phyloP scores from a whole-genome alignment of 2,113 vertebrate genomes.

The Abramis brama region DNA sequence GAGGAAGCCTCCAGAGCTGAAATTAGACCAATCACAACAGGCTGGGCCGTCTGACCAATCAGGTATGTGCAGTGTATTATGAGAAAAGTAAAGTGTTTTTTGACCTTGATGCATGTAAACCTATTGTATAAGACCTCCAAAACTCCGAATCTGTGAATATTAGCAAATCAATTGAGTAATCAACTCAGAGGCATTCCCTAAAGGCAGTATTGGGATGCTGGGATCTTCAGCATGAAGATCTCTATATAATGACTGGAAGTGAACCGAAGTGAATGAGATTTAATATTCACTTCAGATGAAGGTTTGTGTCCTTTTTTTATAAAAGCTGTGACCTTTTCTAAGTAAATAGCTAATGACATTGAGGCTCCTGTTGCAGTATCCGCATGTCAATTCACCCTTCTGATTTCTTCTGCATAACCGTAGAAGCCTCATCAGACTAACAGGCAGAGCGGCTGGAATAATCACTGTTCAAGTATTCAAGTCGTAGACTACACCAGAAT shows the following conservation, averaged over 20 bases:
- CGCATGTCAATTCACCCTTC: constrained; percentile 14
- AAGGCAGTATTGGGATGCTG: background rate
- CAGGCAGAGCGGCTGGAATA: constrained; percentile 25
- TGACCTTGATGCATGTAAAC: no score
- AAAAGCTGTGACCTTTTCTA: constrained; percentile 27
- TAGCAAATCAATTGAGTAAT: background rate
- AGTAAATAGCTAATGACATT: constrained; percentile 4
- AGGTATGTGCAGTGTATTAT: no score
- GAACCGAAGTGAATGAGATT: background rate
- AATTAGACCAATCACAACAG: no score
- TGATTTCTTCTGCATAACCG: constrained; percentile 25
- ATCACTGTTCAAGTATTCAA: constrained; percentile 27
- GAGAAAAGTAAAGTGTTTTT: no score
- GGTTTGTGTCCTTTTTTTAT: background rate
- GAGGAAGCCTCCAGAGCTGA: no score
- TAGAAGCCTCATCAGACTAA: constrained; percentile 29
- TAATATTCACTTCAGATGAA: constrained; percentile 20
- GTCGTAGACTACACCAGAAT: constrained; percentile 8
- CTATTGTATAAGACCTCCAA: no score
- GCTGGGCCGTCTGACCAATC: no score
- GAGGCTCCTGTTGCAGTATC: background rate
- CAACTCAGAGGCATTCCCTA: background rate
- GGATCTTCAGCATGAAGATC: no score
- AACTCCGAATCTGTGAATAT: constrained; percentile 6
- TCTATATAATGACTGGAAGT: background rate